These are phyloP conservation scores for Muscidifurax raptorellus DNA, from an alignment of 1,140 invertebrate species.

Conservation along the genomic window DNA sequence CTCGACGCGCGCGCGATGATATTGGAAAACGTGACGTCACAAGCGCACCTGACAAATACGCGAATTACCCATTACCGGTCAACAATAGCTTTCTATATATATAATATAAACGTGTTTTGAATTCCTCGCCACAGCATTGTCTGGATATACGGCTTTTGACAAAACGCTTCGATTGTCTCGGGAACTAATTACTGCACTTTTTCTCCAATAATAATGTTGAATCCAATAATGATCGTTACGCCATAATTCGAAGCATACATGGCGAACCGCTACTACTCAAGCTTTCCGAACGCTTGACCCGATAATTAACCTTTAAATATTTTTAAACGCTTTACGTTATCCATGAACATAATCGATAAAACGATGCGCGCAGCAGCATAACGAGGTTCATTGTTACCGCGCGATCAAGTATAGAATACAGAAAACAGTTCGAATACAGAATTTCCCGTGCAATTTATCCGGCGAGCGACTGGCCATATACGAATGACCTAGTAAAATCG, in stretches of 20 bases:
- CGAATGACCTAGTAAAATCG: too few relatives aligned
- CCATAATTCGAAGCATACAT: too few relatives aligned
- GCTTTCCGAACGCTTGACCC: not conserved
- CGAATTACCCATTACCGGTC: not conserved
- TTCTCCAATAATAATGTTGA: too few relatives aligned
- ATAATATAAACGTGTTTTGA: not conserved
- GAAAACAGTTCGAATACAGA: not conserved
- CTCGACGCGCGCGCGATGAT: not conserved
- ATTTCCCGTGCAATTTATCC: too few relatives aligned
- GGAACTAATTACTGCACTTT: too few relatives aligned
- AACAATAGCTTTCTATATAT: conserved; percentile 1
- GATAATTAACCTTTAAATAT: not conserved
- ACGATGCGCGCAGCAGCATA: not conserved
- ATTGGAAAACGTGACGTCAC: conserved; percentile 25
- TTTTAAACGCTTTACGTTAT: not conserved
- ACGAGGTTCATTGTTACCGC: not conserved
- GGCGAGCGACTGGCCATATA: too few relatives aligned
- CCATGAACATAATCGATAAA: not conserved
- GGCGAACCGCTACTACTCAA: too few relatives aligned
- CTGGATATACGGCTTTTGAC: too few relatives aligned
- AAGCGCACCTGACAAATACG: conserved; percentile 2
- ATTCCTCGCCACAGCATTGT: not conserved
- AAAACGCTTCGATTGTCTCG: too few relatives aligned
- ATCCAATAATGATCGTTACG: too few relatives aligned
- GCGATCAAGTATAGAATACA: too few relatives aligned